Evolutionary conservation across 1,140 invertebrate species (phyloP).

Genomic region (Helicoverpa armigera): DNA sequence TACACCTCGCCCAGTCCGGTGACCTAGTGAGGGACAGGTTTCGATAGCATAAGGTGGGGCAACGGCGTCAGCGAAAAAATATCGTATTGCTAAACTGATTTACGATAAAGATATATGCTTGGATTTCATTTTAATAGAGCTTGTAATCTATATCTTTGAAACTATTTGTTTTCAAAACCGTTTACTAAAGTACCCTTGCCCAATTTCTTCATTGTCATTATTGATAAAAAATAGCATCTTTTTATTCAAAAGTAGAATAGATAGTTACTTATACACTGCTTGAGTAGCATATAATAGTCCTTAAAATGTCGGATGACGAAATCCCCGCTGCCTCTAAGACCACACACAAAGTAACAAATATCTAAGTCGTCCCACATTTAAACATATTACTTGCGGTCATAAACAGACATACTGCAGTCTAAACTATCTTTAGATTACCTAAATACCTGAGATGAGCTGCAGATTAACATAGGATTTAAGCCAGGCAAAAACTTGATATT

Average conservation of each 20-base stretch:
- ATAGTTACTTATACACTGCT: too few relatives aligned
- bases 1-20: constrained; percentile 53
- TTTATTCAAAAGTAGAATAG: too few relatives aligned
- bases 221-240: too few relatives aligned
- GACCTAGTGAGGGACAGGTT: constrained; percentile 73
- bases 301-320: neutral
- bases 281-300: too few relatives aligned
- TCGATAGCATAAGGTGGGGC: constrained; percentile 54
- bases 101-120: neutral
- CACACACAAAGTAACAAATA: constrained; percentile 6
- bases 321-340: neutral
- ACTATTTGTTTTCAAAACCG: too few relatives aligned
- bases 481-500: constrained; percentile 3
- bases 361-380: constrained; percentile 47
- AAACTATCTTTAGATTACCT: constrained; percentile 6
- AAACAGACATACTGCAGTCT: neutral
- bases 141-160: neutral
- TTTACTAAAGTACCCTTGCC: too few relatives aligned
- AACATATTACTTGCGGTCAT: constrained; percentile 20
- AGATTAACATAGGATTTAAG: constrained; percentile 16
- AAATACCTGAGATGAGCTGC: neutral
- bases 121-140: neutral
- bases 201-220: too few relatives aligned
- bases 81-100: constrained; percentile 33
- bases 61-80: constrained; percentile 49